Evolutionary conservation across 2,888 invertebrate species (phyloP).

Genomic region (Rhagonycha lutea): DNA sequence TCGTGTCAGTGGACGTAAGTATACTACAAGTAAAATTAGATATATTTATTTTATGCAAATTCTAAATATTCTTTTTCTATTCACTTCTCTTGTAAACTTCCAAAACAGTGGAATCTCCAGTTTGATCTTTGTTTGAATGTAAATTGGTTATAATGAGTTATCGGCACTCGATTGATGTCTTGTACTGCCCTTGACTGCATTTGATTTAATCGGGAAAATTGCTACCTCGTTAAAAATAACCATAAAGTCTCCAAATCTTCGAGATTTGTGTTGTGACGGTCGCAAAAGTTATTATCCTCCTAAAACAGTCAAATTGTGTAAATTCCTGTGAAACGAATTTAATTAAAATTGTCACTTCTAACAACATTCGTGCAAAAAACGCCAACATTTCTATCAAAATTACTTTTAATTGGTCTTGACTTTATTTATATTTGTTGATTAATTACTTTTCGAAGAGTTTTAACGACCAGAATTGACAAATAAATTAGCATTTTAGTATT

Average conservation of each 20-base stretch:
- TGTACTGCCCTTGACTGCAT: neutral
- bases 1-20: constrained; percentile 66
- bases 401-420: neutral
- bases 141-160: neutral
- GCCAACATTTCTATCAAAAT: neutral
- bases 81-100: too few species aligned
- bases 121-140: neutral
- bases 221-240: neutral
- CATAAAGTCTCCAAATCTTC: neutral
- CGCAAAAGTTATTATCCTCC: neutral
- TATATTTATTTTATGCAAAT: too few species aligned
- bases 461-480: neutral
- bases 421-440: neutral
- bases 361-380: too few species aligned
- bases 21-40: neutral
- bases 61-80: too few species aligned
- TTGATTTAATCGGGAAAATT: neutral
- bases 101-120: too few species aligned
- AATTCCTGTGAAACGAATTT: neutral
- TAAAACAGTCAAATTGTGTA: neutral
- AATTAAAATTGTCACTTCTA: neutral
- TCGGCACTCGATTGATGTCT: neutral
- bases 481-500: neutral
- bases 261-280: neutral
- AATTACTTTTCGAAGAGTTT: neutral